phyloP scores from a whole-genome alignment of 2,797 vertebrate genomes.

The Etheostoma perlongum region DNA sequence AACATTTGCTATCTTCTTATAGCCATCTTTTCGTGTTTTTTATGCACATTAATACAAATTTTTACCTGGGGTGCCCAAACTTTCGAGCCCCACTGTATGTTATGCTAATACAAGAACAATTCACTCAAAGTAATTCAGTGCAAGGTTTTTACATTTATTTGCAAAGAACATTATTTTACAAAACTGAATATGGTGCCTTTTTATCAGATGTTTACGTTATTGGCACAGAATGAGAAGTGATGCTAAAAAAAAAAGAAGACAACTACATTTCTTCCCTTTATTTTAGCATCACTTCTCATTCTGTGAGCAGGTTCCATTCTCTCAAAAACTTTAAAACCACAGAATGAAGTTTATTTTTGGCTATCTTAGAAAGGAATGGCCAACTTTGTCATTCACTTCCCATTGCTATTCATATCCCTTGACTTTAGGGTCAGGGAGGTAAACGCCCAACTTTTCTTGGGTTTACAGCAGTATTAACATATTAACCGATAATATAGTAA shows the following conservation, averaged over 20 bases:
- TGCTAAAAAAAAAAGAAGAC: neutral
- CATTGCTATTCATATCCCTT: neutral
- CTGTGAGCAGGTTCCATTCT: neutral
- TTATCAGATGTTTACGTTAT: neutral
- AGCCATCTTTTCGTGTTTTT: too few species aligned
- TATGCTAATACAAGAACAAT: neutral
- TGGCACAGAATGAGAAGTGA: neutral
- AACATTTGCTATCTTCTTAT: too few species aligned
- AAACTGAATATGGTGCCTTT: neutral
- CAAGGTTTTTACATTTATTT: neutral
- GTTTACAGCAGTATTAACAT: neutral
- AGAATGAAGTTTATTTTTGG: neutral
- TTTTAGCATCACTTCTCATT: too few species aligned
- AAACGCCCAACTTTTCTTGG: neutral
- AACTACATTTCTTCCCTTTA: too few species aligned
- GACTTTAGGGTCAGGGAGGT: neutral
- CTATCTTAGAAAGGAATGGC: neutral
- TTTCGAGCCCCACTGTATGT: too few species aligned
- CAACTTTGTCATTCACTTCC: neutral
- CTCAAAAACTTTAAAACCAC: neutral
- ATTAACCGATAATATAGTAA: neutral
- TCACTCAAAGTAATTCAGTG: neutral
- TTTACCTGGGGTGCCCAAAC: too few species aligned
- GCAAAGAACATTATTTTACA: neutral
- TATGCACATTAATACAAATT: too few species aligned